A percentile compares a stretch with the other conserved stretches of the same genome.
These are phyloP conservation scores for Macrosoma leucophasiata DNA, from an alignment of 2,888 invertebrate genomes.

Conservation along the genomic window DNA sequence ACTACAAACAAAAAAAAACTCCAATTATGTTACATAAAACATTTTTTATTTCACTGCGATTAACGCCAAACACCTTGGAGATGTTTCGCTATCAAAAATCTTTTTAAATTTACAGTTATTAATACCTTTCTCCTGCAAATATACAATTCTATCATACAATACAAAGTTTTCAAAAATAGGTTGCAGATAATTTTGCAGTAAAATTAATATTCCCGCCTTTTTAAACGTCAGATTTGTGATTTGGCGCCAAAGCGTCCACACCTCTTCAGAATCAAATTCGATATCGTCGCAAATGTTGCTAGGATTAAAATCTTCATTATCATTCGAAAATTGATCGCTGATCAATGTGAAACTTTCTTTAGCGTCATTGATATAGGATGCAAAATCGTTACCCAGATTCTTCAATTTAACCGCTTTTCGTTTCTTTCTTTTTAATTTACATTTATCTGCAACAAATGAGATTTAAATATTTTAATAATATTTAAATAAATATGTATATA, in stretches of 20 bases:
- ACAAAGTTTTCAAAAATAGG: constrained; percentile 56
- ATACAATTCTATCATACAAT: constrained; percentile 51
- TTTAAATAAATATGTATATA: neutral
- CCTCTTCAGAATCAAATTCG: constrained; percentile 38
- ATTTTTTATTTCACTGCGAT: constrained; percentile 71
- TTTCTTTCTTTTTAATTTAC: constrained; percentile 55
- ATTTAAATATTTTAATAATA: constrained; percentile 1
- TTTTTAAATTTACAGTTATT: constrained; percentile 59
- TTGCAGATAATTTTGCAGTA: constrained; percentile 52
- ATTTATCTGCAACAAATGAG: constrained; percentile 56
- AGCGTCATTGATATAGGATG: constrained; percentile 44
- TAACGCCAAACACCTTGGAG: constrained; percentile 80
- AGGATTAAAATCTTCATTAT: constrained; percentile 1
- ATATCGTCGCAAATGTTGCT: constrained; percentile 11
- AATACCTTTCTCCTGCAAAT: constrained; percentile 50
- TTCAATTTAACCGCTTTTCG: constrained; percentile 57
- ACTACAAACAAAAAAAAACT: no score
- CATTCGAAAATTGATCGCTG: constrained; percentile 16
- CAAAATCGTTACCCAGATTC: constrained; percentile 41
- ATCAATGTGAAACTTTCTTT: constrained; percentile 40
- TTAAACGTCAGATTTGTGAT: constrained; percentile 31
- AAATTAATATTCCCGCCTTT: constrained; percentile 50
- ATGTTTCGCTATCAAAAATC: constrained; percentile 76
- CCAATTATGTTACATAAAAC: no score
- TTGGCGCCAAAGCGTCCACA: constrained; percentile 45